These are phyloP conservation scores for Mycteria americana DNA, from an alignment of 2,797 vertebrate genomes.

Conservation along the genomic window DNA sequence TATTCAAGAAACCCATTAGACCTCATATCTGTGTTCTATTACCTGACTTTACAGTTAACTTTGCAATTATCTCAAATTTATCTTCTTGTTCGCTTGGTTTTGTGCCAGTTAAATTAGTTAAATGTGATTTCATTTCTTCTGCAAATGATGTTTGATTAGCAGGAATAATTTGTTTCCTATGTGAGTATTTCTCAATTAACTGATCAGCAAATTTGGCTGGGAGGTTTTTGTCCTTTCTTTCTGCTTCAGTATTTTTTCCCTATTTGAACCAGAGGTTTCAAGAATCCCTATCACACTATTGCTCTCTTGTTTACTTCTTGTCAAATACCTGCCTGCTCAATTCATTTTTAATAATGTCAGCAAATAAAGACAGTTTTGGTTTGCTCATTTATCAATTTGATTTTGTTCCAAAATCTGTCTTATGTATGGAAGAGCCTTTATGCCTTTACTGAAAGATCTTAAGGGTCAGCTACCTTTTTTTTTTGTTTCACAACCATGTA, in stretches of 20 bases:
- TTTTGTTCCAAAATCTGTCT: neutral
- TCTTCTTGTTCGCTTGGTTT: neutral
- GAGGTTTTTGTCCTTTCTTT: neutral
- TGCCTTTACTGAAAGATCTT: neutral
- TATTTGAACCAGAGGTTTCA: neutral
- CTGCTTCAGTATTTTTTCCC: neutral
- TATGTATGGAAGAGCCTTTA: neutral
- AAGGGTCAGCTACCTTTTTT: neutral
- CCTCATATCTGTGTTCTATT: neutral
- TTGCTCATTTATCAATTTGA: neutral
- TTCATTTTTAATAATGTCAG: neutral
- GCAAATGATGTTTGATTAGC: slow-evolving; percentile 6
- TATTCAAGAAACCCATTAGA: neutral
- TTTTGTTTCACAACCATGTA: neutral
- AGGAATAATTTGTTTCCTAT: neutral
- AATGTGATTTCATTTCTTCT: neutral
- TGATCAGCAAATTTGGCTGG: neutral
- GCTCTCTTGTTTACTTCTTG: neutral
- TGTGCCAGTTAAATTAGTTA: neutral
- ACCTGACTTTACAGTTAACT: neutral
- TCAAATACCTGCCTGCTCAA: neutral
- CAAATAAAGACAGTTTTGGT: neutral
- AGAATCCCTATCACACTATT: neutral
- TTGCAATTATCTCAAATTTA: neutral
- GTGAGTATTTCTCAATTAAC: slow-evolving; percentile 12